Evolutionary conservation across 2,888 invertebrate species (phyloP).

Genomic region (Baccha elongata): DNA sequence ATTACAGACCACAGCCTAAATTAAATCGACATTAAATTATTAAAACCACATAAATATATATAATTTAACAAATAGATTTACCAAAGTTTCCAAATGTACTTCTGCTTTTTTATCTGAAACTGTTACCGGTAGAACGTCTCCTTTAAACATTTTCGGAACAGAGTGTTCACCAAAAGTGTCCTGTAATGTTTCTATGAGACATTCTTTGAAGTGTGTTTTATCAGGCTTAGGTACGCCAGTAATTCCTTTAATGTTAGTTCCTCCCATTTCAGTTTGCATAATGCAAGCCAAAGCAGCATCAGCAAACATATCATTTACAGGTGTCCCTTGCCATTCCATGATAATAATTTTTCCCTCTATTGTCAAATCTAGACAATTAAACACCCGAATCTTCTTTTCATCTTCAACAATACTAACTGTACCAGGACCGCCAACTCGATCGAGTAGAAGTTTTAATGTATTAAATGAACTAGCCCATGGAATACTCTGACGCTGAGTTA

Average conservation of each 20-base stretch:
- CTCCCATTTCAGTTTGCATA: slow-evolving; percentile 90
- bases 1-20: slow-evolving; percentile 89
- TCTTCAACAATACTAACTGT: slow-evolving; percentile 87
- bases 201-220: slow-evolving; percentile 93
- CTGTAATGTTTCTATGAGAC: slow-evolving; percentile 82
- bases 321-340: slow-evolving; percentile 97
- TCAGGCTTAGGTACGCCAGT: slow-evolving; percentile 89
- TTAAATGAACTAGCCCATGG: slow-evolving; percentile 87
- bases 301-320: slow-evolving; percentile 98
- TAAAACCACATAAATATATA: not conserved
- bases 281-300: slow-evolving; percentile 96
- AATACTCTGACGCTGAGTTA: slow-evolving; percentile 95
- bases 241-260: slow-evolving; percentile 85
- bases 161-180: slow-evolving; percentile 98
- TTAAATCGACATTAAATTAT: slow-evolving; percentile 50
- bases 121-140: slow-evolving; percentile 92
- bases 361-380: slow-evolving; percentile 91
- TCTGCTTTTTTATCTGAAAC: slow-evolving; percentile 93
- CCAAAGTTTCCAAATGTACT: slow-evolving; percentile 91
- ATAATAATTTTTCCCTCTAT: slow-evolving; percentile 92
- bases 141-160: slow-evolving; percentile 96
- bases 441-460: slow-evolving; percentile 89
- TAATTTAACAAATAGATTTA: slow-evolving; percentile 54
- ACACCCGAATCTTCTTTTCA: slow-evolving; percentile 90
- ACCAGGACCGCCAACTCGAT: slow-evolving; percentile 88